Evolutionary conservation across 2,888 invertebrate genomes (phyloP), one percentile per base, ranked within the genome.

Genomic region (Blera fallax): DNA sequence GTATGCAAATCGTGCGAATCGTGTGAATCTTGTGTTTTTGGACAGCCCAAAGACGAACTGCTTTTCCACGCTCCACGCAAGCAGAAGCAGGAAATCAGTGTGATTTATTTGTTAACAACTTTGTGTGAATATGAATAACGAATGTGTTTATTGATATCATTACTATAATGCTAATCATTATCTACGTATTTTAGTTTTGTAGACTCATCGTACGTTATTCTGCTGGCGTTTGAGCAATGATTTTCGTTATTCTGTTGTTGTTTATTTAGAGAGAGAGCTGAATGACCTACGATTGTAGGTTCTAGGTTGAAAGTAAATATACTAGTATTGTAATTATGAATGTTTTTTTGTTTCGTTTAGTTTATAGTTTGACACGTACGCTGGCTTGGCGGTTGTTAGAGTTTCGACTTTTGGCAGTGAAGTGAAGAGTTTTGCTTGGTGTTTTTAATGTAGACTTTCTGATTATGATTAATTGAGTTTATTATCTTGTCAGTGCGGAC

Each of bases 231-330:
- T 74, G 27, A 60, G 60, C 60, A 67, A 67, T 67, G 45, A 52
- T 29, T 65, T 60, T 52, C 3, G 18, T 40, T 27, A 8, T 52
- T 16, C 4, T 60, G 27, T 76, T 48, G 27, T 34, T 62, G 48
- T 65, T 64, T 52, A 21, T 45, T 54, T 64, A 56, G 21, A 48
- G 21, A 43, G 54, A 48, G 64, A 83, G 77, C 82, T 83, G 78
- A 83, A 83, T 83, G 82, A 77, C 82, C 82, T 83, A 78, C 72
- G 77, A 65, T 52, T 60, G 27, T 67, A 14, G 78, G 72, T 78
- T 83, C 78, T 83, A 70, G 65, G 72, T 72, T 78, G 45, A 72
- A 77, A 65, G 65, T 56, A 50, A 67, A 37, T 79, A 34, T 70
- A 70, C 37, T 74, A 18, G 67, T 43, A 43, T 65, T 78, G n/a